Base-by-base conservation (phyloP, 2,797 vertebrate genomes). In the Echeneis naucrates region DNA sequence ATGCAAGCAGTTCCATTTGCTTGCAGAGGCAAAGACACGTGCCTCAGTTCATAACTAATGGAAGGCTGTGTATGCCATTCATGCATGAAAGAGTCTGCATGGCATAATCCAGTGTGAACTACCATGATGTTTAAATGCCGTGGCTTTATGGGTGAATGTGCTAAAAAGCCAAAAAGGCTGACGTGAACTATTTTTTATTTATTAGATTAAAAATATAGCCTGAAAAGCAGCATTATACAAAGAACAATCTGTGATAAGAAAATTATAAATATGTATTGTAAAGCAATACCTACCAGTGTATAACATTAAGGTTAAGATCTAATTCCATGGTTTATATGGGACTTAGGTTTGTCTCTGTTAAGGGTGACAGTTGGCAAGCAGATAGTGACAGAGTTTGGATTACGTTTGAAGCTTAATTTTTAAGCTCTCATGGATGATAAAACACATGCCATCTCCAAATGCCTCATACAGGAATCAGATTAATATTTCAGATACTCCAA, bases 41-140 rank as follows among this genome's bases (percentile, higher is more conserved):
- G 90, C 87, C 81, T 87, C 57, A 51, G 80, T 89, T 93, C 89
- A 92, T 92, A 93, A 89, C 88, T 93, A 92, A 92, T 90, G 89
- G 89, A 92, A 78, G 89, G 86, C 83, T 87, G 87, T 84, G 82
- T 83, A 77, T 83, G 83, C 86, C 84, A 82, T 90, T 91, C 91
- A 92, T 80, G 91, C 92, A 88, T 91, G 91, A 93, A 66, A 73
- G 85, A 77, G 47, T 67, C 80, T 74, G 85, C 83, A 78, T 86
- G 85, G 78, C 68, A 87, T 86, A 87, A 92, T 91, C 69, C 77
- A 68, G 72, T 59, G 21, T 87, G 81, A 90, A 86, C 71, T 72
- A 60, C 70, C 56, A 57, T 87, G 79, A 89, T 62, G 77, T 75
- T 83, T 63, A 84, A 89, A 81, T 72, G 53, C 56, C 53, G n/a